Conservation (phyloP, 2,888 invertebrate genomes). For the Spisula solida region DNA sequence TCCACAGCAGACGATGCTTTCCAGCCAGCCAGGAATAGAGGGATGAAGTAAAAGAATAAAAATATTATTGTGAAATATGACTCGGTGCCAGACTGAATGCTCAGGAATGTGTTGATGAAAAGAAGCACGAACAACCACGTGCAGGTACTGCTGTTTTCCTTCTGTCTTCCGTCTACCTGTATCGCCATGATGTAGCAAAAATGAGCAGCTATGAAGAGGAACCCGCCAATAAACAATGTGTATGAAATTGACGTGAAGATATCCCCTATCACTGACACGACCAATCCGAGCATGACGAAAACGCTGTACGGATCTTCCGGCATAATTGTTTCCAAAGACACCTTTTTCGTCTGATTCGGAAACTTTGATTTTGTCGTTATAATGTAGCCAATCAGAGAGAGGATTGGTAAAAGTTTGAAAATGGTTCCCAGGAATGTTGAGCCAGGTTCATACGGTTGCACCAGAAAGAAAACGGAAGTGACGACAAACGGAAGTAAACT, state of each 20-base stretch:
- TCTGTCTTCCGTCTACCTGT: slow-evolving; percentile 65
- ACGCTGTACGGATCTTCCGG: slow-evolving; percentile 72
- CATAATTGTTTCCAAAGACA: slow-evolving; percentile 60
- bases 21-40: slow-evolving; percentile 78
- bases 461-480: slow-evolving; percentile 65
- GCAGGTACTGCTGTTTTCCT: slow-evolving; percentile 54
- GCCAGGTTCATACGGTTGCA: slow-evolving; percentile 74
- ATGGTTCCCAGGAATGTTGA: slow-evolving; percentile 74
- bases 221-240: slow-evolving; percentile 75
- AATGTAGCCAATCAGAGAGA: slow-evolving; percentile 76
- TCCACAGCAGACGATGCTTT: slow-evolving; percentile 75
- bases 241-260: slow-evolving; percentile 59
- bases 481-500: slow-evolving; percentile 76
- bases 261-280: slow-evolving; percentile 78
- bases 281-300: slow-evolving; percentile 72
- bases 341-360: slow-evolving; percentile 56
- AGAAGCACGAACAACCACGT: slow-evolving; percentile 68
- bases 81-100: slow-evolving; percentile 65
- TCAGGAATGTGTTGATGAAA: slow-evolving; percentile 66
- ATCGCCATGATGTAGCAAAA: slow-evolving; percentile 72
- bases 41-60: slow-evolving; percentile 71
- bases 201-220: slow-evolving; percentile 76
- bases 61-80: slow-evolving; percentile 67
- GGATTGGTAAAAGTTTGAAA: slow-evolving; percentile 79
- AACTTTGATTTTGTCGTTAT: slow-evolving; percentile 60